Conservation (phyloP, 2,113 vertebrate genomes). For the Dryoscopus gambensis region DNA sequence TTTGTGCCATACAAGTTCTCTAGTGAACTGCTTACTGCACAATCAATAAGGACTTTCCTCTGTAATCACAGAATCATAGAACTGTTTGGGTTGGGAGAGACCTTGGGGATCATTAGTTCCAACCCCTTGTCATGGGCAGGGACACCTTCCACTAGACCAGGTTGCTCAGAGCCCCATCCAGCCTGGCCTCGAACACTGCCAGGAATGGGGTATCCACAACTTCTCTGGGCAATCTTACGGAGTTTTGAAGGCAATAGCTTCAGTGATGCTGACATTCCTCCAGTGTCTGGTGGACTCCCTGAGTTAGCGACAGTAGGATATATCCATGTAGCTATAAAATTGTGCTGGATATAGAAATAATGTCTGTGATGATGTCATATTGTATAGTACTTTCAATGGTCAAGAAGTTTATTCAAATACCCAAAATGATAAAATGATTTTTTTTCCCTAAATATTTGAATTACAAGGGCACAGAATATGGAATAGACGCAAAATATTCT, state of each 20-base stretch:
- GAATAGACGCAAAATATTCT: neutral
- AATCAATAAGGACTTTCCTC: neutral
- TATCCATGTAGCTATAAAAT: neutral
- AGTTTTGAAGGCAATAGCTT: neutral
- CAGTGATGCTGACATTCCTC: neutral
- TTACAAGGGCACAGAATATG: neutral
- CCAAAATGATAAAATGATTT: too few species aligned
- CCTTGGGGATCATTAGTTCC: neutral
- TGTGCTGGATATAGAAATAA: neutral
- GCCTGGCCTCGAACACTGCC: neutral
- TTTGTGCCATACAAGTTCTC: neutral
- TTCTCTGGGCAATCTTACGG: neutral
- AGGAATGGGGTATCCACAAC: neutral
- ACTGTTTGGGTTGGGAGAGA: neutral
- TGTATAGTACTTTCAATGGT: neutral
- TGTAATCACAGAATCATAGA: neutral
- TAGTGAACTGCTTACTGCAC: neutral
- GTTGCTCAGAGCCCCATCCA: neutral
- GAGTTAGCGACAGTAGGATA: neutral
- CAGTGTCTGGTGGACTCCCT: neutral
- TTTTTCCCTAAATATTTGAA: neutral
- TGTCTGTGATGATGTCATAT: neutral
- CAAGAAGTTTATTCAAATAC: neutral
- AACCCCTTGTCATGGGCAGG: accelerated
- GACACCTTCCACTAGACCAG: neutral